These are phyloP conservation scores for Notothenia coriiceps DNA, from an alignment of 2,113 vertebrate genomes.

Conservation along the genomic window DNA sequence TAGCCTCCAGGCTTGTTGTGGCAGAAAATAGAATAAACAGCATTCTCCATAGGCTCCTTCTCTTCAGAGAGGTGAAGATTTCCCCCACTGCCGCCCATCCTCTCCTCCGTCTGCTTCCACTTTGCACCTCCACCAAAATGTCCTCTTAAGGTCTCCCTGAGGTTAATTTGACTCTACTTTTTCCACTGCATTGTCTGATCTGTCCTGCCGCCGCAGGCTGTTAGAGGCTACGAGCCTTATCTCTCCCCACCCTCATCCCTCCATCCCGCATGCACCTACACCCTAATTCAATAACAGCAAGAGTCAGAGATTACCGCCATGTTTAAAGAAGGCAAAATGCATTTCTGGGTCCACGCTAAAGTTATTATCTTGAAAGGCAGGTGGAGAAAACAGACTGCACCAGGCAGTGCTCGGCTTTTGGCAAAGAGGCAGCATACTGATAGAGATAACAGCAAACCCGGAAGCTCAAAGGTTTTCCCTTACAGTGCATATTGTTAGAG, in stretches of 20 bases:
- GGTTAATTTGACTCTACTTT: slow-evolving; percentile 84
- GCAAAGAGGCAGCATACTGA: slow-evolving; percentile 55
- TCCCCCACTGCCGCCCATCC: slow-evolving; percentile 37
- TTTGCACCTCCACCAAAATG: slow-evolving; percentile 62
- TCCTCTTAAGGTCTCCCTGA: slow-evolving; percentile 66
- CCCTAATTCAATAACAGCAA: slow-evolving; percentile 83
- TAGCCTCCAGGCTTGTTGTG: slow-evolving; percentile 43
- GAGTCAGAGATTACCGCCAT: slow-evolving; percentile 85
- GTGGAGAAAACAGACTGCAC: slow-evolving; percentile 41
- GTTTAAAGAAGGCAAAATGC: slow-evolving; percentile 85
- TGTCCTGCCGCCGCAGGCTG: slow-evolving; percentile 52
- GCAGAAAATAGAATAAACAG: slow-evolving; percentile 63
- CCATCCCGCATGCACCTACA: slow-evolving; percentile 52
- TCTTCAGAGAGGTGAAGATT: slow-evolving; percentile 58
- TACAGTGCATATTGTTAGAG: slow-evolving; percentile 54
- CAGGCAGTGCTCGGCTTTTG: slow-evolving; percentile 41
- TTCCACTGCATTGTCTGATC: slow-evolving; percentile 78
- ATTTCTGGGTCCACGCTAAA: slow-evolving; percentile 86
- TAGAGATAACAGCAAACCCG: slow-evolving; percentile 63
- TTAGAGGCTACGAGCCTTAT: slow-evolving; percentile 64
- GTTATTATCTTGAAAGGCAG: slow-evolving; percentile 84
- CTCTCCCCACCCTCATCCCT: slow-evolving; percentile 53
- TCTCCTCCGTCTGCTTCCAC: slow-evolving; percentile 40
- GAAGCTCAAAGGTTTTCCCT: slow-evolving; percentile 51
- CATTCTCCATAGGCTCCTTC: slow-evolving; percentile 25